Percentiles rank a stretch among this genome's conserved stretches.
Conservation (phyloP, 2,797 vertebrate genomes). For the Tolypeutes matacus region DNA sequence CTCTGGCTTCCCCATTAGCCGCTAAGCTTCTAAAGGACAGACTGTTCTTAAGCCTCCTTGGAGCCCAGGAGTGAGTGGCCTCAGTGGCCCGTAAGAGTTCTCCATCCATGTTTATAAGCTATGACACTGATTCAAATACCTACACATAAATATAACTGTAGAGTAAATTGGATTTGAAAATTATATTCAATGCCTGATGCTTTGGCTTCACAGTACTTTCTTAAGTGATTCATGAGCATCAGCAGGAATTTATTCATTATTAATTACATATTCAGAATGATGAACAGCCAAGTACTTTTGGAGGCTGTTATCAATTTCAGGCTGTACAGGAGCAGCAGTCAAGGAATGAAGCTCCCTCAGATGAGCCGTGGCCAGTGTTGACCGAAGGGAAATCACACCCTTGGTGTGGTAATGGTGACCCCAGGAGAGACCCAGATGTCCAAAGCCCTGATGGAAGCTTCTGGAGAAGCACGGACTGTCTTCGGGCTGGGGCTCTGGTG, state of each 20-base stretch:
- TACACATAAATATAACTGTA: background rate
- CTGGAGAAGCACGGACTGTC: background rate
- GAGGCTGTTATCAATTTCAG: background rate
- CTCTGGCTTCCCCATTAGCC: background rate
- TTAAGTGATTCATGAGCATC: too few relatives aligned
- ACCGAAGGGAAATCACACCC: background rate
- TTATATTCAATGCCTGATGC: background rate
- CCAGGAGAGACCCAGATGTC: accelerated
- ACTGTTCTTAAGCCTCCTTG: background rate
- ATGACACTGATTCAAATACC: background rate
- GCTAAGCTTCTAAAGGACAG: background rate
- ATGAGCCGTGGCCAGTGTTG: accelerated
- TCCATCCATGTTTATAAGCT: background rate
- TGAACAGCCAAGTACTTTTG: background rate
- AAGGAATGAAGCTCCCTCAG: background rate
- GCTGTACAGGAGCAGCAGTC: background rate
- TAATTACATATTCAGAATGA: background rate
- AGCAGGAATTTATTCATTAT: background rate
- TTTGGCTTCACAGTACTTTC: background rate
- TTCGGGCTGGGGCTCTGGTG: accelerated
- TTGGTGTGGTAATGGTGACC: background rate
- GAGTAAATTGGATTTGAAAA: background rate
- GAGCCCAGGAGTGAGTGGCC: accelerated
- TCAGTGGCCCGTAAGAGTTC: accelerated
- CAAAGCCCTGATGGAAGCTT: background rate